phyloP scores from a whole-genome alignment of 2,797 vertebrate genomes.

The Scolopax rusticola region DNA sequence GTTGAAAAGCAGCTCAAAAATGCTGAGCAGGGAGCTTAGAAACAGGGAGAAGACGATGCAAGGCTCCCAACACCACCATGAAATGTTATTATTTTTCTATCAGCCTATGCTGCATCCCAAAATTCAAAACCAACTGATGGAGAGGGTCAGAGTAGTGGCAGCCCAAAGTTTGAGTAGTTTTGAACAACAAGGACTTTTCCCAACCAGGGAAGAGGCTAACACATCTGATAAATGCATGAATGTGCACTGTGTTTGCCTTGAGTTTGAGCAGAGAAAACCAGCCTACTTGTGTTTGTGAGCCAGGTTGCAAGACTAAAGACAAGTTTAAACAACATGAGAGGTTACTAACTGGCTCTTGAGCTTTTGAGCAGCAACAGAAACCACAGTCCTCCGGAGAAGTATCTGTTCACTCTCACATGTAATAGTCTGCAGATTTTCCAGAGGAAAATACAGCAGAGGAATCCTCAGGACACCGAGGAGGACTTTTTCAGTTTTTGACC shows the following conservation, averaged over 20 bases:
- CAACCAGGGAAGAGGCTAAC: neutral
- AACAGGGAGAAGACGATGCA: neutral
- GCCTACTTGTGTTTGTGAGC: neutral
- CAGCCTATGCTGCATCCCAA: neutral
- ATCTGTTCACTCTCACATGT: neutral
- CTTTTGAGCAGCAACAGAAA: neutral
- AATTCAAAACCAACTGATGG: neutral
- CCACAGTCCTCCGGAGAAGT: fast-evolving
- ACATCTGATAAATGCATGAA: neutral
- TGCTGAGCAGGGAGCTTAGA: neutral
- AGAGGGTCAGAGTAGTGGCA: neutral
- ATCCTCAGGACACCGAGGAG: neutral
- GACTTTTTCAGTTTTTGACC: neutral
- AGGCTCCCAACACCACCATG: neutral
- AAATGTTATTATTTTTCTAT: neutral
- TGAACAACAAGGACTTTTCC: neutral
- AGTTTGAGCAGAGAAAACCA: neutral
- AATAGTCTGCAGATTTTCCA: neutral
- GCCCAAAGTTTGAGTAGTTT: neutral
- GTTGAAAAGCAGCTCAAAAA: neutral
- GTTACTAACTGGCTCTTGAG: neutral
- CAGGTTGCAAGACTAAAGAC: neutral
- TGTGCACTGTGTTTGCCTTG: neutral
- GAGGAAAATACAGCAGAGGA: neutral
- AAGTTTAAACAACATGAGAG: neutral